Conservation (phyloP, 2,113 vertebrate species). For the Erpornis zantholeuca region DNA sequence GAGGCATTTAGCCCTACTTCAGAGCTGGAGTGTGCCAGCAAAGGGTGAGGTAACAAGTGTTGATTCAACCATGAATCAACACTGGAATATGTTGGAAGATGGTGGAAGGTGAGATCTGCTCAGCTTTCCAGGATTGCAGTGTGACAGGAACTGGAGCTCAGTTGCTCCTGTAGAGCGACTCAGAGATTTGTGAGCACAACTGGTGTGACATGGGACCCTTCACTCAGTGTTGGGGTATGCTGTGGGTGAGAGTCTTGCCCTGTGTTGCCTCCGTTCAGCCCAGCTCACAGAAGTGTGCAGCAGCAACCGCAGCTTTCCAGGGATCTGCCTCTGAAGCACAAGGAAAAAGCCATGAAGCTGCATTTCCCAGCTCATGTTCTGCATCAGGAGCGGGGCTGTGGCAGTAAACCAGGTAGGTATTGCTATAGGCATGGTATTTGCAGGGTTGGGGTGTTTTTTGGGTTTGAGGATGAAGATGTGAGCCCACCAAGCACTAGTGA, state of each 20-base stretch:
- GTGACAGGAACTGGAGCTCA: background rate
- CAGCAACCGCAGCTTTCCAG: background rate
- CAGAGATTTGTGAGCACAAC: accelerated
- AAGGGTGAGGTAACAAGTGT: background rate
- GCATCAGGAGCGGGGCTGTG: accelerated
- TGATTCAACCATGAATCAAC: no score
- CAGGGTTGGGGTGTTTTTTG: background rate
- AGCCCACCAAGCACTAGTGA: background rate
- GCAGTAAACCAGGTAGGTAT: background rate
- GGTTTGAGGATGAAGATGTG: background rate
- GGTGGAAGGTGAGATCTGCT: background rate
- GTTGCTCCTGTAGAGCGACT: background rate
- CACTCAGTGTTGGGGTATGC: accelerated
- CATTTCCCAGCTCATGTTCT: accelerated
- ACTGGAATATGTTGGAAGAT: no score
- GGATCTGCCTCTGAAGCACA: background rate
- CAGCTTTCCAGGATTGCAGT: background rate
- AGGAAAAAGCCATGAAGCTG: background rate
- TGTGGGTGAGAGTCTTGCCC: background rate
- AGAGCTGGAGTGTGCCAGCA: background rate
- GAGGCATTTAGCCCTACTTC: background rate
- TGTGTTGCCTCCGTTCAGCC: background rate
- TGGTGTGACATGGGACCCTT: background rate
- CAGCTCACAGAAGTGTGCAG: background rate
- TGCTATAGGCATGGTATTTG: background rate